A percentile compares a stretch with the other conserved stretches of the same genome.
Conservation (phyloP, 1,140 invertebrate species). For the Papilio polytes region DNA sequence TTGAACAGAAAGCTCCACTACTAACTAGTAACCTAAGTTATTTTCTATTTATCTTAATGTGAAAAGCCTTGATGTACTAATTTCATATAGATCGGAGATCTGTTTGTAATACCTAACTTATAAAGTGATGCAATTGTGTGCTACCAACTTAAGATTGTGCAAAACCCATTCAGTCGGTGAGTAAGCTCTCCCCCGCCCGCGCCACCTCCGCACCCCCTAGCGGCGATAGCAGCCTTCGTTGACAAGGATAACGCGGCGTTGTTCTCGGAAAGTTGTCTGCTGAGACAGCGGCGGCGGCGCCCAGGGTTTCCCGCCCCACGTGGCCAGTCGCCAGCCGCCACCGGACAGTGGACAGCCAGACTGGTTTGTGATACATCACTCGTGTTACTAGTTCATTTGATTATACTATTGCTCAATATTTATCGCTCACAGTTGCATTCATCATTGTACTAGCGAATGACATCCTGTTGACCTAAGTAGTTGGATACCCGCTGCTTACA, state of each 20-base stretch:
- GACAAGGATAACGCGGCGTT: background rate
- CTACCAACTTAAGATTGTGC: background rate
- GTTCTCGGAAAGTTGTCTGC: background rate
- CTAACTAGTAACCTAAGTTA: background rate
- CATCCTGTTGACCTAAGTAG: background rate
- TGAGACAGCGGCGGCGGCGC: background rate
- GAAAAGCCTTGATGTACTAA: too few species aligned
- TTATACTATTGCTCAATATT: background rate
- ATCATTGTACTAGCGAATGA: background rate
- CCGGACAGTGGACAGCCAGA: background rate
- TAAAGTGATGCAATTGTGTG: background rate
- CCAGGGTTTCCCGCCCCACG: slow-evolving; percentile 8
- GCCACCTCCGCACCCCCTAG: background rate
- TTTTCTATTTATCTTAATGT: background rate
- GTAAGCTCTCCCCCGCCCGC: background rate
- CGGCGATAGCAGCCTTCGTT: background rate
- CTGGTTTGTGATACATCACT: background rate
- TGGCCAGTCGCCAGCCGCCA: background rate
- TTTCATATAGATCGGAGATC: too few species aligned
- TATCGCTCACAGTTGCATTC: background rate
- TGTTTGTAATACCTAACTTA: background rate
- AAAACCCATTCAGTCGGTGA: background rate
- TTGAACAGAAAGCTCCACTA: background rate
- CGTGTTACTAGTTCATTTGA: background rate
- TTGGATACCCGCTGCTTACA: too few species aligned